phyloP scores from a whole-genome alignment of 2,888 invertebrate genomes.

The Ligdia adustata region DNA sequence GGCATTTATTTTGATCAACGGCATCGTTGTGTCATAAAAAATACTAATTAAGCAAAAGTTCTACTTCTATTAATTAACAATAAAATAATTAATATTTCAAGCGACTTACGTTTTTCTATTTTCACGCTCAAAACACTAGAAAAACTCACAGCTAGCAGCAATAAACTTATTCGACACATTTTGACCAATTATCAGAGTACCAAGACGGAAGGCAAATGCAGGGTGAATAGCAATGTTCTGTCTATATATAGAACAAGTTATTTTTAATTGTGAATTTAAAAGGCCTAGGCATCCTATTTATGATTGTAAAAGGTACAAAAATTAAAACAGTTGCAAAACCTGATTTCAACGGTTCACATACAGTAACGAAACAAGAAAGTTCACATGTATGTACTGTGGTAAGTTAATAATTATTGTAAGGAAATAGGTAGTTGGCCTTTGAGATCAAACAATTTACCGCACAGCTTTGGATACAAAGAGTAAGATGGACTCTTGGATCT shows the following conservation, averaged over 20 bases:
- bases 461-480: no score
- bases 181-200: neutral
- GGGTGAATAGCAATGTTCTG: neutral
- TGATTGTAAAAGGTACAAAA: neutral
- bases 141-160: neutral
- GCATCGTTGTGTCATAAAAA: no score
- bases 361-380: no score
- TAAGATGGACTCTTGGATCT: no score
- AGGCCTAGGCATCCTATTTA: neutral
- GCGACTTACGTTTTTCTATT: slow-evolving; percentile 4
- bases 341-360: neutral
- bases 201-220: neutral
- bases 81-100: no score
- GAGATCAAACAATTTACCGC: no score
- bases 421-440: no score
- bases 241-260: neutral
- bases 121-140: neutral
- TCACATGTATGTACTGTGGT: no score
- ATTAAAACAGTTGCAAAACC: neutral
- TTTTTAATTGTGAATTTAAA: neutral
- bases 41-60: no score
- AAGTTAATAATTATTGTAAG: no score
- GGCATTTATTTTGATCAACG: no score
- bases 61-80: no score
- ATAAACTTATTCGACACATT: neutral